Evolutionary conservation across 2,888 invertebrate species (phyloP), one percentile per base, ranked within the genome.

Genomic region (Drosophila demipolita): DNA sequence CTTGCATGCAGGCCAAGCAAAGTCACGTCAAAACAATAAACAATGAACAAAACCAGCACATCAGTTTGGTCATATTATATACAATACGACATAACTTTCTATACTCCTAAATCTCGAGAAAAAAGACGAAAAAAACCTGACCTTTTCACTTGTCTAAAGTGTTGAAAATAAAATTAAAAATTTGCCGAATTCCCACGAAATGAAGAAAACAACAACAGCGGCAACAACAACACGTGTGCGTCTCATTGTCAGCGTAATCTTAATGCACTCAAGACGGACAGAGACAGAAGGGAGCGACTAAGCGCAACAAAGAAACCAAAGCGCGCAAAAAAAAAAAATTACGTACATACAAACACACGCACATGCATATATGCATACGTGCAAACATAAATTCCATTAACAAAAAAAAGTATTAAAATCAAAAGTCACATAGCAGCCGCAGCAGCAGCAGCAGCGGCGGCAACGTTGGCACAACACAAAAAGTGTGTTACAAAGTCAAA

Each of bases 401-500:
- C 45, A 61, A 71, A 76, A 76, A 75, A 75, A 58, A 75, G 54
- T 58, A 80, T 66, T 71, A 89, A 87, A 89, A 88, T 83, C 77
- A 82, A 89, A 85, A 87, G 83, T 88, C 89, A 75, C 75, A 82
- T 66, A 65, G 86, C 83, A 71, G 87, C 69, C 64, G 23, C 63
- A 65, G 26, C 61, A 63, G 86, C 82, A 71, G 26, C 63, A 1
- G 26, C 61, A 1, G 67, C 40, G 33, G 65, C 66, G 58, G 42
- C 54, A 68, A 35, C 73, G 63, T 57, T 75, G 75, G 66, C 66
- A 68, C 82, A 86, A 73, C 73, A 85, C 80, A 80, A 90, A 90
- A 87, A 87, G 73, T 87, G 86, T 87, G 87, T 87, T 87, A 87
- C 87, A 87, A 90, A 87, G 91, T 87, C 87, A 87, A 87, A 89